Evolutionary conservation across 2,888 invertebrate genomes (phyloP).

Genomic region (Ennomos fuscantarius): DNA sequence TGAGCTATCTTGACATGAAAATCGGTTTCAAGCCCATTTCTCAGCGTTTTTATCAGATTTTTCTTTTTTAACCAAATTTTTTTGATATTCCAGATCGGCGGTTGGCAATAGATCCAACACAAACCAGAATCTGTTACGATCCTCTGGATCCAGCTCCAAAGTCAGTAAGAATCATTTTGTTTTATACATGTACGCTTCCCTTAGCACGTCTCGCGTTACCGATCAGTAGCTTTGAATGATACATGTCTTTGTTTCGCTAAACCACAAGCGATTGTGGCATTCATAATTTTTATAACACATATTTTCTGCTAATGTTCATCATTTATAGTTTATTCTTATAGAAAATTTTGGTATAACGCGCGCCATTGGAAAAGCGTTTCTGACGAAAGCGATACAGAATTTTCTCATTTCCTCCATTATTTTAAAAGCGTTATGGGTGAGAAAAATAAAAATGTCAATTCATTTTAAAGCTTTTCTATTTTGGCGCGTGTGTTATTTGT

Average conservation of each 20-base stretch:
- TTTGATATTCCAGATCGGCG: constrained; percentile 75
- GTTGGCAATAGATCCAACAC: constrained; percentile 79
- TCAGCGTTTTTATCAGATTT: neutral
- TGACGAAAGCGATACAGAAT: no score
- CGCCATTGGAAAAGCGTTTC: no score
- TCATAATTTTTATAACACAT: constrained; percentile 22
- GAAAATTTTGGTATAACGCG: constrained; percentile 9
- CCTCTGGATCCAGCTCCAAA: constrained; percentile 93
- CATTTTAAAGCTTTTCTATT: no score
- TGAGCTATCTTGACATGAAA: no score
- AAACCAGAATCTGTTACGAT: constrained; percentile 84
- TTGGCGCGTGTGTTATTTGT: neutral
- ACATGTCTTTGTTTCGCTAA: constrained; percentile 24
- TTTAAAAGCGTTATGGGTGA: no score
- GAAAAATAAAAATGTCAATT: no score
- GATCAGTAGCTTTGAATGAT: constrained; percentile 28
- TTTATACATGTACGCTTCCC: constrained; percentile 73
- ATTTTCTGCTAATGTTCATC: constrained; percentile 29
- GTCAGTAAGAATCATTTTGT: constrained; percentile 98
- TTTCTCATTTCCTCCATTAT: no score
- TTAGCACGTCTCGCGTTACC: constrained; percentile 53
- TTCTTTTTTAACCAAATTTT: neutral
- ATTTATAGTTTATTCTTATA: constrained; percentile 21
- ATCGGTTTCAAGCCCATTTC: no score
- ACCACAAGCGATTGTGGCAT: constrained; percentile 18